Conservation (phyloP, 2,113 vertebrate genomes). For the Taxidea taxus region DNA sequence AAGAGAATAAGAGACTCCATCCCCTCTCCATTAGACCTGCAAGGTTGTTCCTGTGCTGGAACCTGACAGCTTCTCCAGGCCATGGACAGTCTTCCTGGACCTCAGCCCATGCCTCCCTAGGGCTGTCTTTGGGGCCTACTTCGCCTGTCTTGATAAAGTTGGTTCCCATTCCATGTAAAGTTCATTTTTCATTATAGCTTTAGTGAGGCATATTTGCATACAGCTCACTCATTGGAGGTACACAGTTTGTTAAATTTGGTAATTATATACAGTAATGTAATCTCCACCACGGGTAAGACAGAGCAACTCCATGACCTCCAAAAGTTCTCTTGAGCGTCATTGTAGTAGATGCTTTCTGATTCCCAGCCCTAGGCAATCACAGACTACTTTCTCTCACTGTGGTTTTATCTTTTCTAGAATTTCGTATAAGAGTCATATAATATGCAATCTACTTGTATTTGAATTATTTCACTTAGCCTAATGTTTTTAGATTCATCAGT, state of each 20-base stretch:
- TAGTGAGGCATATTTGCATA: background rate
- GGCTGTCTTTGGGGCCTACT: background rate
- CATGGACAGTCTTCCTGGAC: accelerated
- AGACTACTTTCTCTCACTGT: background rate
- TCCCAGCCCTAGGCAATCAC: background rate
- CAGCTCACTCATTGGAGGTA: background rate
- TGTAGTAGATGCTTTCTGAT: background rate
- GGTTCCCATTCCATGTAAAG: background rate
- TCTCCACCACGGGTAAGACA: background rate
- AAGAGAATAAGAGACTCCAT: no score
- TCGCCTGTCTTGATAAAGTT: background rate
- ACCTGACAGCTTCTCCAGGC: background rate
- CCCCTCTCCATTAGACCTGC: background rate
- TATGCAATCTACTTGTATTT: background rate
- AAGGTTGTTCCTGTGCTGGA: background rate
- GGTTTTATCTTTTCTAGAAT: background rate
- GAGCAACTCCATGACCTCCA: background rate
- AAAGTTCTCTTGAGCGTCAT: background rate
- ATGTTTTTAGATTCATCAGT: background rate
- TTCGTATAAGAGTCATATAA: background rate
- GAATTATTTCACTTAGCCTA: background rate
- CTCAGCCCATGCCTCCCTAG: background rate
- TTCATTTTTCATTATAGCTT: background rate
- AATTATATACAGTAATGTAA: background rate
- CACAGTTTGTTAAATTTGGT: background rate